Base-by-base conservation (phyloP, 2,797 vertebrate species). In the Amniataba percoides region DNA sequence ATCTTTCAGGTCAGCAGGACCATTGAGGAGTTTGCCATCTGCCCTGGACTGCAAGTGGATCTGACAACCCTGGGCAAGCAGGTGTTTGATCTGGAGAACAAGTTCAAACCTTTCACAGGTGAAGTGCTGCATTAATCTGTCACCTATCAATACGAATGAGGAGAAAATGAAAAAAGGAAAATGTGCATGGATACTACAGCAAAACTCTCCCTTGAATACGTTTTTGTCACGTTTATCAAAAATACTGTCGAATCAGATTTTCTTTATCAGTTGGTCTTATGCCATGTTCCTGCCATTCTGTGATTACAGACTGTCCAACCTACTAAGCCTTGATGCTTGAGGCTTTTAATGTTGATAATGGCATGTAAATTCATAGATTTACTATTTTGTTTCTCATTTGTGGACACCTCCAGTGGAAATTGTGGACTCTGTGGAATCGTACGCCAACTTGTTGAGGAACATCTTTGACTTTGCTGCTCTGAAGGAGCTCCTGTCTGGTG, bases 41-140 rank as follows among this genome's bases (percentile, higher is more conserved):
- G 98, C 76, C 97, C 98, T 0, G 97, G 97, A 65, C 95, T 99
- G 71, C 93, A 93, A 15, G 95, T 99, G 63, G 96, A 99, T 92
- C 94, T 99, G 71, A 88, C 94, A 18, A 96, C 96, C 10, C 93
- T 98, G 76, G 98, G 98, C 43, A 98, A 96, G 70, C 98, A 99
- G 91, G 96, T 92, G 42, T 99, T 99, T 90, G 98, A 99, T 91
- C 87, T 99, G 93, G 98, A 96, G 85, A 96, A 99, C 91, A 99
- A 99, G 93, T 98, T 99, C 88, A 99, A 99, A 86, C 97, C 98
- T 11, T 99, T 99, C 89, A 98, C 97, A 95, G 98, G 98, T 96
- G 49, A 93, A 65, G 34, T 48, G 25, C 18, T 36, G 48, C 16
- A 4, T 64, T 23, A 51, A 36, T 66, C 36, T 48, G 31, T 52